Evolutionary conservation across 2,888 invertebrate genomes (phyloP).

Genomic region (Elysia crispata): DNA sequence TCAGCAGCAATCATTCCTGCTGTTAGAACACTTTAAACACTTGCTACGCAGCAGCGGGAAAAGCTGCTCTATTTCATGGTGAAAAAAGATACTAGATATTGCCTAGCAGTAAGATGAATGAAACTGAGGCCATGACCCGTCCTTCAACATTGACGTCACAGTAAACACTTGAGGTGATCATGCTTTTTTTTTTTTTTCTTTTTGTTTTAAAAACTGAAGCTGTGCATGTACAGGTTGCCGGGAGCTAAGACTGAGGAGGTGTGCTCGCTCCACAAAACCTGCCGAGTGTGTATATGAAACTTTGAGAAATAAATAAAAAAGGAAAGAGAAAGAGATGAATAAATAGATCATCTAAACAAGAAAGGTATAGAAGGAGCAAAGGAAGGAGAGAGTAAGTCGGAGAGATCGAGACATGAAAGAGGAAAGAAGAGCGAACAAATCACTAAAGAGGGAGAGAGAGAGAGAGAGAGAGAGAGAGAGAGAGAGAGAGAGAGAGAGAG

Average conservation of each 20-base stretch:
- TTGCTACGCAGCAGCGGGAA: background rate
- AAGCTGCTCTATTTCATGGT: too few relatives aligned
- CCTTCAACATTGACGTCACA: too few relatives aligned
- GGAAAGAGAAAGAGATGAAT: background rate
- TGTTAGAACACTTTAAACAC: background rate
- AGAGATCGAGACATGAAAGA: background rate
- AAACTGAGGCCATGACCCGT: too few relatives aligned
- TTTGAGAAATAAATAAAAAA: background rate
- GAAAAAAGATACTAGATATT: too few relatives aligned
- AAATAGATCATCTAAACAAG: background rate
- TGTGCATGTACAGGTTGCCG: too few relatives aligned
- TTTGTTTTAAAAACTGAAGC: too few relatives aligned
- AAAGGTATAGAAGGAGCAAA: background rate
- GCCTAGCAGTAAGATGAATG: too few relatives aligned
- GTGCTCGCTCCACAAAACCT: too few relatives aligned
- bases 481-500: constrained; percentile 6
- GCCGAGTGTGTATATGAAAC: background rate
- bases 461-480: background rate
- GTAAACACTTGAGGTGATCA: too few relatives aligned
- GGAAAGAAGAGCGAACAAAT: background rate
- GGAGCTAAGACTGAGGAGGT: too few relatives aligned
- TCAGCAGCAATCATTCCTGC: background rate
- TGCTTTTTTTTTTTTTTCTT: too few relatives aligned
- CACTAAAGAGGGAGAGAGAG: background rate
- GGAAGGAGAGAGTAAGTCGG: background rate